A percentile compares a stretch with the other conserved stretches of the same genome.
Evolutionary conservation across 1,140 invertebrate genomes (phyloP).

Genomic region (Habropoda laboriosa): DNA sequence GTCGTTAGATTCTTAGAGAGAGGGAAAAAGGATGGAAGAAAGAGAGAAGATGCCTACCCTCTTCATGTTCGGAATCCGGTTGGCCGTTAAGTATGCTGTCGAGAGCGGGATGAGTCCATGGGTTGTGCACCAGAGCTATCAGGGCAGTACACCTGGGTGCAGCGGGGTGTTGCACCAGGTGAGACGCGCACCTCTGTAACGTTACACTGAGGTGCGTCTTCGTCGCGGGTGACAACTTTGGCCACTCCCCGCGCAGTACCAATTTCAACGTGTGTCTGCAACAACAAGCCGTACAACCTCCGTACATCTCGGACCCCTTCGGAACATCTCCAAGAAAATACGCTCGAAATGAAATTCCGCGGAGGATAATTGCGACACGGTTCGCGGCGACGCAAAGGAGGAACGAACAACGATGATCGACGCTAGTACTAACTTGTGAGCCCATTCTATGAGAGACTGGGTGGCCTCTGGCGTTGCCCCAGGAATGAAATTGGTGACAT

Average conservation of each 20-base stretch:
- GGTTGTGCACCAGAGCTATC: slow-evolving; percentile 80
- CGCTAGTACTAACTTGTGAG: slow-evolving; percentile 79
- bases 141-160: slow-evolving; percentile 79
- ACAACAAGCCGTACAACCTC: not conserved
- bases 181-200: slow-evolving; percentile 79
- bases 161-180: slow-evolving; percentile 77
- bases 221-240: slow-evolving; percentile 79
- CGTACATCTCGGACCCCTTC: no score
- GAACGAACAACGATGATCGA: slow-evolving; percentile 25
- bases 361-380: slow-evolving; percentile 15
- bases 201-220: slow-evolving; percentile 82
- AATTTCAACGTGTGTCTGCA: slow-evolving; percentile 82
- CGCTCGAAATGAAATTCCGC: no score
- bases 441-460: slow-evolving; percentile 82
- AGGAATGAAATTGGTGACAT: slow-evolving; percentile 82
- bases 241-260: slow-evolving; percentile 84
- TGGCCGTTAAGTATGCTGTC: slow-evolving; percentile 80
- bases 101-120: slow-evolving; percentile 81
- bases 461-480: slow-evolving; percentile 79
- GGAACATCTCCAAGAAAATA: not conserved
- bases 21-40: not conserved
- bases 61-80: slow-evolving; percentile 78
- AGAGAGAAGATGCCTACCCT: slow-evolving; percentile 58
- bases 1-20: not conserved
- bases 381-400: not conserved